A percentile compares a stretch with the other conserved stretches of the same genome.
phyloP scores from a whole-genome alignment of 2,888 invertebrate genomes.

The Tiphia femorata region DNA sequence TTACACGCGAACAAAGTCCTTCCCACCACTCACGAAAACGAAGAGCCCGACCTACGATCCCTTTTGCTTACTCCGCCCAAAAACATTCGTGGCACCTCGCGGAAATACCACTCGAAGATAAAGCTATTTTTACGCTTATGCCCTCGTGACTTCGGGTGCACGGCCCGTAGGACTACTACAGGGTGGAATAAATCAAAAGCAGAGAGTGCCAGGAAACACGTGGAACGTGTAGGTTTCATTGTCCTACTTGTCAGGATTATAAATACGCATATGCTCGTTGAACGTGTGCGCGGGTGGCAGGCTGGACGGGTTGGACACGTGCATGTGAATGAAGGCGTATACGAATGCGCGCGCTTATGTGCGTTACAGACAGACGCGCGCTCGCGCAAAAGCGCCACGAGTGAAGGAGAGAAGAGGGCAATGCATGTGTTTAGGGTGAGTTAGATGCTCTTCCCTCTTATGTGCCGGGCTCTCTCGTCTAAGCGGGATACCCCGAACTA shows the following conservation, averaged over 20 bases:
- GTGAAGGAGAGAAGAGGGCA: not conserved
- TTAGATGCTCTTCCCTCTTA: constrained; percentile 27
- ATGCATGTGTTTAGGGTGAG: constrained; percentile 10
- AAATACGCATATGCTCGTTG: constrained; percentile 39
- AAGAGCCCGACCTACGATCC: no score
- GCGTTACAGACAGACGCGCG: not conserved
- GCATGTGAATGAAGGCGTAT: constrained; percentile 1
- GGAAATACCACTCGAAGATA: no score
- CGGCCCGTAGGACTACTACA: constrained; percentile 11
- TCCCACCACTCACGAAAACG: no score
- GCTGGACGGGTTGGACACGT: no score
- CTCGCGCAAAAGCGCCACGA: not conserved
- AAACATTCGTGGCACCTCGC: no score
- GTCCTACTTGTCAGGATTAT: constrained; percentile 44
- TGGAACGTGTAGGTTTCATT: constrained; percentile 38
- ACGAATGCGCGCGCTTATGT: not conserved
- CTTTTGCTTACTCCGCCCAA: no score
- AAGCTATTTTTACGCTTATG: not conserved
- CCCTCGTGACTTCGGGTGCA: not conserved
- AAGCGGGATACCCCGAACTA: constrained; percentile 35
- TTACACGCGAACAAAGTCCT: no score
- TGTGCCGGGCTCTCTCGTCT: constrained; percentile 23
- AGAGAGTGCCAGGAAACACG: constrained; percentile 36
- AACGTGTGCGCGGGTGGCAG: not conserved
- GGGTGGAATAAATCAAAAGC: constrained; percentile 40